A percentile compares a stretch with the other conserved stretches of the same genome.
Evolutionary conservation across 2,113 vertebrate species (phyloP).

Genomic region (Rhynchomys soricoides): DNA sequence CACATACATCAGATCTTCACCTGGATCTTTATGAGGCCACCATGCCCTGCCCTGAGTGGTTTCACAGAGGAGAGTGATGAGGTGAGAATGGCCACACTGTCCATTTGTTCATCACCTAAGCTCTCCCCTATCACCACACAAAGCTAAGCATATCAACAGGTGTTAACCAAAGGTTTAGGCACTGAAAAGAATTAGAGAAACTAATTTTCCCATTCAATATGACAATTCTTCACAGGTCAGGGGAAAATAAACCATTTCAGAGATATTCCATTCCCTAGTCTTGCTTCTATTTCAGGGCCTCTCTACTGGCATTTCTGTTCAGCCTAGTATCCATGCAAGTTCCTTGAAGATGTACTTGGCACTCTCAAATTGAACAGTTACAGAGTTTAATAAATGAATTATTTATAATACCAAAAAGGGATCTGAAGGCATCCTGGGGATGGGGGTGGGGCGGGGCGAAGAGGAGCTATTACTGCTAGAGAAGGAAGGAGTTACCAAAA

Average conservation of each 20-base stretch:
- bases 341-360: background rate
- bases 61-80: background rate
- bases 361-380: background rate
- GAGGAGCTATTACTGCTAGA: background rate
- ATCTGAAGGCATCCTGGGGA: background rate
- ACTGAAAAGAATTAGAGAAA: background rate
- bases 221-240: background rate
- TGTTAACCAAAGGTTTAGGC: background rate
- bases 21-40: background rate
- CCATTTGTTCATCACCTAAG: background rate
- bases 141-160: background rate
- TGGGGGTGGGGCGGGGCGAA: background rate
- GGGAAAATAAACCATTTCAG: constrained; percentile 11
- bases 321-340: background rate
- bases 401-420: background rate
- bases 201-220: background rate
- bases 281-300: background rate
- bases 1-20: background rate
- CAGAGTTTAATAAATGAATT: background rate
- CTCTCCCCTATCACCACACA: background rate
- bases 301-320: background rate
- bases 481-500: background rate
- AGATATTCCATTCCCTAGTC: background rate
- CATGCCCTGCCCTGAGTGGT: background rate
- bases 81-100: background rate